phyloP scores from a whole-genome alignment of 2,797 vertebrate genomes.

The Triplophysa bombifrons region DNA sequence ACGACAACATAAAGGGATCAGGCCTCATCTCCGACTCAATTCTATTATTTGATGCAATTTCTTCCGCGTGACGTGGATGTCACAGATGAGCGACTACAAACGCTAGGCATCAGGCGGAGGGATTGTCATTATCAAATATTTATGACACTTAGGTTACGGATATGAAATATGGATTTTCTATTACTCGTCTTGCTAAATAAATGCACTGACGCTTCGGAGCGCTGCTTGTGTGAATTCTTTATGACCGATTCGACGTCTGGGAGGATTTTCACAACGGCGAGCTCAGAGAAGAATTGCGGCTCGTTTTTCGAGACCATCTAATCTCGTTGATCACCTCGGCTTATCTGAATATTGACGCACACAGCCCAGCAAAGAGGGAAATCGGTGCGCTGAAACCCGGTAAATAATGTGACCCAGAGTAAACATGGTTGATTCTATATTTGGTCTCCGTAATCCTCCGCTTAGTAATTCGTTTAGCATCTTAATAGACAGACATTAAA shows the following conservation, averaged over 20 bases:
- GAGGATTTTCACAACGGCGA: background rate
- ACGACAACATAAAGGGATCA: conserved; percentile 57
- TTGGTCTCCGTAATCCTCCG: conserved; percentile 26
- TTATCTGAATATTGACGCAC: conserved; percentile 37
- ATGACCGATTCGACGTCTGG: conserved; percentile 12
- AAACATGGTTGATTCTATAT: conserved; percentile 43
- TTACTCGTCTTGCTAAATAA: conserved; percentile 43
- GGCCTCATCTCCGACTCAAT: conserved; percentile 44
- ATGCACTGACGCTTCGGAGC: conserved; percentile 9
- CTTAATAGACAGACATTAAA: conserved; percentile 42
- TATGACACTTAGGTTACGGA: conserved; percentile 45
- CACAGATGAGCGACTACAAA: conserved; percentile 23
- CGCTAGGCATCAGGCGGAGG: conserved; percentile 1
- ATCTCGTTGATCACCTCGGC: conserved; percentile 4
- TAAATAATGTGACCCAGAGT: conserved; percentile 29
- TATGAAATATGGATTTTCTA: conserved; percentile 52
- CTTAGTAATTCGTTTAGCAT: background rate
- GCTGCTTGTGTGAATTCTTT: conserved; percentile 17
- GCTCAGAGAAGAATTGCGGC: conserved; percentile 2
- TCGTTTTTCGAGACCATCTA: background rate
- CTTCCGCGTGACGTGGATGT: conserved; percentile 6
- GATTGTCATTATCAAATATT: conserved; percentile 51
- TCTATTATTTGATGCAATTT: conserved; percentile 34
- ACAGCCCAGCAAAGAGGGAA: background rate
- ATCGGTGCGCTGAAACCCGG: background rate